phyloP scores from a whole-genome alignment of 1,140 invertebrate genomes.

The Pachyrhynchus sulphureomaculatus region DNA sequence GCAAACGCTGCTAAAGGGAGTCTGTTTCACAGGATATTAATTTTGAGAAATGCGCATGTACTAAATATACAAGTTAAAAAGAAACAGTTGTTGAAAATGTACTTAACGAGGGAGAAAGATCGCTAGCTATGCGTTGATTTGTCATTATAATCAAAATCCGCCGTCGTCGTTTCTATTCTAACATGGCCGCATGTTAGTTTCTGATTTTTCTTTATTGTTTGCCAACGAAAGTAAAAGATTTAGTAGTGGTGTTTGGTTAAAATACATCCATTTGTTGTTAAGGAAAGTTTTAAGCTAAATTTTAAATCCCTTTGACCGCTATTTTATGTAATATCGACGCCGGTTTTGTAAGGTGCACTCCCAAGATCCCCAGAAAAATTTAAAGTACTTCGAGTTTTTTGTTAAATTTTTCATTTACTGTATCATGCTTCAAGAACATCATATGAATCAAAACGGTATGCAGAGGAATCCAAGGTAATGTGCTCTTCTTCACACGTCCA shows the following conservation, averaged over 20 bases:
- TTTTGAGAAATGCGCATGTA: conserved; percentile 1
- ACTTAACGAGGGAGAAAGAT: background rate
- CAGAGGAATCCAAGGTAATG: conserved; percentile 49
- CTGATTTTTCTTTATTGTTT: conserved; percentile 54
- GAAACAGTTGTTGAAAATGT: background rate
- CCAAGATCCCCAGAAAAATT: conserved; percentile 15
- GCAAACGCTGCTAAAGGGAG: background rate
- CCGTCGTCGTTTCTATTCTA: conserved; percentile 38
- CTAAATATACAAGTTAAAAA: conserved; percentile 1
- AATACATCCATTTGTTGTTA: conserved; percentile 29
- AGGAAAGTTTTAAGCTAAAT: conserved; percentile 6
- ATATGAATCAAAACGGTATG: conserved; percentile 47
- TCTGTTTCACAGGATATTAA: background rate
- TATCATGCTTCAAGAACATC: conserved; percentile 49
- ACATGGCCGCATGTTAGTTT: conserved; percentile 53
- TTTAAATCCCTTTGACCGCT: conserved; percentile 1
- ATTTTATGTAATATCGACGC: conserved; percentile 21
- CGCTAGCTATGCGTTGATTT: conserved; percentile 4
- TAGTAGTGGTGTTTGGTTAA: conserved; percentile 52
- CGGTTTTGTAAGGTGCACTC: conserved; percentile 28
- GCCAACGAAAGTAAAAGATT: conserved; percentile 52
- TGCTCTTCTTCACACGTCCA: background rate
- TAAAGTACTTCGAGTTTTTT: conserved; percentile 4
- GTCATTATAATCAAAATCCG: conserved; percentile 5
- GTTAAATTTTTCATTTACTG: conserved; percentile 26